Evolutionary conservation across 92 coral and sea anemone species (phyloP).

Genomic region (Zoanthus sansibaricus): DNA sequence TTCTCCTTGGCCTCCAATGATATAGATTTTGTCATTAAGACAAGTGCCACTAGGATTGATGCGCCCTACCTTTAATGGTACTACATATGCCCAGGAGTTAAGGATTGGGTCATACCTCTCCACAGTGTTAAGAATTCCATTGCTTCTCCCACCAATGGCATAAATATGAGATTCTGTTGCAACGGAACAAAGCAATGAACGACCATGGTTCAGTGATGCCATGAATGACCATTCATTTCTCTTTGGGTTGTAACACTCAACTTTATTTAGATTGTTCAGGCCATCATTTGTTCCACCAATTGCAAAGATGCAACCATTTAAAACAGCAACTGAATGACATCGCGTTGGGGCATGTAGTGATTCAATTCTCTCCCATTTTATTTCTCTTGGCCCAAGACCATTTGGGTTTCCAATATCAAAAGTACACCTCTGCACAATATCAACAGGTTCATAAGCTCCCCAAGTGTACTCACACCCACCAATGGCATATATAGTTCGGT

Average conservation of each 20-base stretch:
- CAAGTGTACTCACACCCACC: slow-evolving; percentile 38
- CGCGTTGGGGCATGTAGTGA: slow-evolving; percentile 39
- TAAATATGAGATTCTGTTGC: slow-evolving; percentile 39
- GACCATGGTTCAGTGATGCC: slow-evolving; percentile 38
- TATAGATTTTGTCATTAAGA: slow-evolving; percentile 30
- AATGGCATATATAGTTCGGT: slow-evolving; percentile 30
- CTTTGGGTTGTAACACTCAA: slow-evolving; percentile 37
- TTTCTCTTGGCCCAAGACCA: slow-evolving; percentile 29
- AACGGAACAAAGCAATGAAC: slow-evolving; percentile 39
- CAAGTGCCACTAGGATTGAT: slow-evolving; percentile 31
- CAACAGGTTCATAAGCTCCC: slow-evolving; percentile 33
- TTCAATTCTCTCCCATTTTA: slow-evolving; percentile 43
- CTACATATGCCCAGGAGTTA: slow-evolving; percentile 42
- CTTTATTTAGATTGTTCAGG: slow-evolving; percentile 30
- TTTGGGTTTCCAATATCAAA: slow-evolving; percentile 34
- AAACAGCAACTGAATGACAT: slow-evolving; percentile 36
- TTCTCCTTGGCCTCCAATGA: slow-evolving; percentile 46
- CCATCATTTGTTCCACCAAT: slow-evolving; percentile 50
- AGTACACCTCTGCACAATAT: slow-evolving; percentile 28
- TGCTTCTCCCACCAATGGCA: slow-evolving; percentile 49
- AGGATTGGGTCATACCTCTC: slow-evolving; percentile 25
- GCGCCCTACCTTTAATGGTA: slow-evolving; percentile 20
- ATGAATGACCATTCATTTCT: slow-evolving; percentile 44
- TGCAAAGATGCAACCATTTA: slow-evolving; percentile 38
- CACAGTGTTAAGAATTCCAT: slow-evolving; percentile 39